phyloP scores from a whole-genome alignment of 2,113 vertebrate genomes.

The Apeltes quadracus region DNA sequence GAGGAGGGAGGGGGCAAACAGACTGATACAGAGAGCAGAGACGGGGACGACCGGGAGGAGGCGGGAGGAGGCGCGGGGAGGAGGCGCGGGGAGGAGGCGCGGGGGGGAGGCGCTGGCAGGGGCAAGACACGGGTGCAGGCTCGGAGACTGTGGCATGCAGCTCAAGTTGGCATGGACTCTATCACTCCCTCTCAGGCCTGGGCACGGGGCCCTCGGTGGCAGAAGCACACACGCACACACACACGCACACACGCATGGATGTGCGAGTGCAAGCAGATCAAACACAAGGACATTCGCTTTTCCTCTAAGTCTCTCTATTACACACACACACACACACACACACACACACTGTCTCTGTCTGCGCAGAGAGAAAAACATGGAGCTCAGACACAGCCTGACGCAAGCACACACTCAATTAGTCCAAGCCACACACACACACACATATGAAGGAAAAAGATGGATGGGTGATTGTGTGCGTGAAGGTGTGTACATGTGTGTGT shows the following conservation, averaged over 20 bases:
- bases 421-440: slow-evolving; percentile 42
- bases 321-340: slow-evolving; percentile 33
- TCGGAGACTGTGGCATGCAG: slow-evolving; percentile 70
- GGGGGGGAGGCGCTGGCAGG: slow-evolving; percentile 56
- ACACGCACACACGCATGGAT: slow-evolving; percentile 32
- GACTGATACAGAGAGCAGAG: slow-evolving; percentile 50
- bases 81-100: slow-evolving; percentile 18
- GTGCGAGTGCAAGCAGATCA: slow-evolving; percentile 53
- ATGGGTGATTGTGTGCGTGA: slow-evolving; percentile 55
- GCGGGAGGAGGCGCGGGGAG: slow-evolving; percentile 23
- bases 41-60: slow-evolving; percentile 22
- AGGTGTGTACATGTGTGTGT: slow-evolving; percentile 61
- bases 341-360: slow-evolving; percentile 26
- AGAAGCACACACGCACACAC: slow-evolving; percentile 32
- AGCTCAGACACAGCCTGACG: slow-evolving; percentile 62
- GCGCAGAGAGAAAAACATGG: slow-evolving; percentile 56
- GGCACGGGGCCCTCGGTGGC: slow-evolving; percentile 70
- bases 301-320: slow-evolving; percentile 51
- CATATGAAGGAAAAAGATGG: slow-evolving; percentile 48
- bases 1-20: slow-evolving; percentile 23
- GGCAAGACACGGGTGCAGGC: slow-evolving; percentile 64
- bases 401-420: slow-evolving; percentile 68
- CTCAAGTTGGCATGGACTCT: slow-evolving; percentile 76
- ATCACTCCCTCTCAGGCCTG: slow-evolving; percentile 77
- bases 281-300: slow-evolving; percentile 68